Percentiles rank a stretch among this genome's conserved stretches.
These are phyloP conservation scores for Crax fasciolata DNA, from an alignment of 2,797 vertebrate genomes.

Conservation along the genomic window DNA sequence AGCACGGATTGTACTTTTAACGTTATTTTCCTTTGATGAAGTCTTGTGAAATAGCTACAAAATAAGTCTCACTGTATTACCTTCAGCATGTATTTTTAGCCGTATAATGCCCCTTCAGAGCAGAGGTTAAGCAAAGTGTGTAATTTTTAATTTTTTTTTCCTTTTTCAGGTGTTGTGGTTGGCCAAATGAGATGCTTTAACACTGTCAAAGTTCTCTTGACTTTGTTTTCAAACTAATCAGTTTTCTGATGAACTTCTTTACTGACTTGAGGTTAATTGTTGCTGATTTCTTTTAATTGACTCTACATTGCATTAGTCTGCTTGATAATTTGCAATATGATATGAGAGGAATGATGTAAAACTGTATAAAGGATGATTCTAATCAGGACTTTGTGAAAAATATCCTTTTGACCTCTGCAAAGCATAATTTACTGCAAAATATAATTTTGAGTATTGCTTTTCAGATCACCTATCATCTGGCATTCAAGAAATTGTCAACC, in stretches of 20 bases:
- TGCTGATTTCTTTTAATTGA: background rate
- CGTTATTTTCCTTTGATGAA: background rate
- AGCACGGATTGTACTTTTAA: background rate
- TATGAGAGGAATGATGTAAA: background rate
- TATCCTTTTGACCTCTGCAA: conserved; percentile 38
- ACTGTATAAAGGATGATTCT: conserved; percentile 33
- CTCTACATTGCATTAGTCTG: background rate
- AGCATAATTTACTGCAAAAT: conserved; percentile 26
- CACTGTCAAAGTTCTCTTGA: background rate
- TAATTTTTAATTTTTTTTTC: conserved; percentile 30
- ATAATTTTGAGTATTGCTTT: conserved; percentile 70
- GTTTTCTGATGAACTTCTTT: background rate
- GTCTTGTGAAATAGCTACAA: conserved; percentile 4
- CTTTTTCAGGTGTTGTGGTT: background rate
- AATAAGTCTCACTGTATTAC: conserved; percentile 21
- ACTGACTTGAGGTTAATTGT: background rate
- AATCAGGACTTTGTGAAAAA: conserved; percentile 54
- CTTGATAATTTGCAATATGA: background rate
- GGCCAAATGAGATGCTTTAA: background rate
- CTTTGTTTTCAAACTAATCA: background rate
- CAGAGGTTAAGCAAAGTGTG: conserved; percentile 4
- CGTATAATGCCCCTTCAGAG: background rate
- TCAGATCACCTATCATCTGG: conserved; percentile 50
- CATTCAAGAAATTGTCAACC: conserved; percentile 36
- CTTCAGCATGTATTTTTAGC: conserved; percentile 33